These are phyloP conservation scores for Stenchaetothrips biformis DNA, from an alignment of 2,888 invertebrate genomes.

Conservation along the genomic window DNA sequence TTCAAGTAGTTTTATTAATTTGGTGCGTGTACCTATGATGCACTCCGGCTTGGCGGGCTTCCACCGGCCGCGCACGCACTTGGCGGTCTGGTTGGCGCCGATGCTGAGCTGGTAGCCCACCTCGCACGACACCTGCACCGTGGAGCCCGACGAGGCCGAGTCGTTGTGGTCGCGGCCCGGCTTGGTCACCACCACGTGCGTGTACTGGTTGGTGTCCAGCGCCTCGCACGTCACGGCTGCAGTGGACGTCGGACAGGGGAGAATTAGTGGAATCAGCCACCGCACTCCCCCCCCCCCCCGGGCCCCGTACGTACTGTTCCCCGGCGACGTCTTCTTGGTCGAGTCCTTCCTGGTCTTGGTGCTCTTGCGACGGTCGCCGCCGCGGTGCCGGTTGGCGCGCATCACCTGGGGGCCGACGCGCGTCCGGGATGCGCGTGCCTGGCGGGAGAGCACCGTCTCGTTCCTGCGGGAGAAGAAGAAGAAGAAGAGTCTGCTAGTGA, in stretches of 20 bases:
- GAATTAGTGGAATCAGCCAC: too few species aligned
- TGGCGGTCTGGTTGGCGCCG: slow-evolving; percentile 67
- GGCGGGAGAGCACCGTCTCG: not conserved
- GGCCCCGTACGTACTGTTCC: not conserved
- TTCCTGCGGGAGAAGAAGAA: not conserved
- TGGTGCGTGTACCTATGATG: slow-evolving; percentile 64
- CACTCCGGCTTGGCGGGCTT: slow-evolving; percentile 76
- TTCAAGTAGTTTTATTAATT: too few species aligned
- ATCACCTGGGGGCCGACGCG: slow-evolving; percentile 14
- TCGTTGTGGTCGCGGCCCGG: slow-evolving; percentile 65
- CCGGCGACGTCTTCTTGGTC: slow-evolving; percentile 26
- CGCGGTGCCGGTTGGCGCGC: slow-evolving; percentile 10
- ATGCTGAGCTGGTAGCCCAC: slow-evolving; percentile 73
- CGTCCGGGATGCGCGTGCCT: not conserved
- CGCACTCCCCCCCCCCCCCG: too few species aligned
- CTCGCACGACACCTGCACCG: slow-evolving; percentile 69
- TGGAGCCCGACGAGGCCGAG: slow-evolving; percentile 69
- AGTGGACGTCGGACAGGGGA: slow-evolving; percentile 18
- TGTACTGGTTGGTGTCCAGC: slow-evolving; percentile 59
- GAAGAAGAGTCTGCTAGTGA: not conserved
- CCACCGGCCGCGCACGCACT: slow-evolving; percentile 81
- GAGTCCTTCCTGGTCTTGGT: slow-evolving; percentile 31
- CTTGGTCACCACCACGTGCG: slow-evolving; percentile 66
- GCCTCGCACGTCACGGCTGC: slow-evolving; percentile 58
- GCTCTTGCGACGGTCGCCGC: slow-evolving; percentile 27